Evolutionary conservation across 1,140 invertebrate species (phyloP), one percentile per base, ranked within the genome.

Genomic region (Heliothis subflexa): DNA sequence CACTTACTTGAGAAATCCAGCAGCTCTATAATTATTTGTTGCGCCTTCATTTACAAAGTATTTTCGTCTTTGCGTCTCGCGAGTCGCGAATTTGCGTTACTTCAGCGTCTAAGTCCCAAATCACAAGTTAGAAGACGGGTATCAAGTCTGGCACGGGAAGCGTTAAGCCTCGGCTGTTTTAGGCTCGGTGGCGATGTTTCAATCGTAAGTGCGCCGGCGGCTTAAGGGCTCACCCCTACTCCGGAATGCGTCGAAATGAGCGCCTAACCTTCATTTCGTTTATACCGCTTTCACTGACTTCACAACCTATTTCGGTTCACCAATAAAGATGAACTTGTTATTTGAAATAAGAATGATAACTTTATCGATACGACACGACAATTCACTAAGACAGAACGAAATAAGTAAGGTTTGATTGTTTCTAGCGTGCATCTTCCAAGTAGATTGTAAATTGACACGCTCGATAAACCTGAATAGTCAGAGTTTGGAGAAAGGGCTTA

Each of bases 111-210:
- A 87, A 89, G 88, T 88, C 87, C 88, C 86, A 85, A 91, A 92
- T 93, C 89, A 92, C 90, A 92, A 93, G 86, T 93, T 90, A 85
- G 91, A 87, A 89, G 89, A 88, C 85, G 89, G 86, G 88, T 89
- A 90, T 91, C 87, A 86, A 91, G 88, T 88, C 86, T 77, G 88
- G 86, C 83, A 85, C 85, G 85, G 81, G 85, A 91, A 84, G 90
- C 92, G 91, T 80, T 93, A 94, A 94, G 91, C 91, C 87, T 85
- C 77, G 82, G 80, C 82, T 89, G 89, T 88, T 89, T 90, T 86
- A 89, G 91, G 85, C 86, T 89, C 86, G 81, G 82, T 81, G 84
- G 85, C 84, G 84, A 88, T 85, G 90, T 91, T 92, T 89, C 86
- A 91, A 90, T 91, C 82, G 92, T 85, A 87, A 90, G 85, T 83